Conservation (phyloP, 2,888 invertebrate species). For the Clistopyga incitator region DNA sequence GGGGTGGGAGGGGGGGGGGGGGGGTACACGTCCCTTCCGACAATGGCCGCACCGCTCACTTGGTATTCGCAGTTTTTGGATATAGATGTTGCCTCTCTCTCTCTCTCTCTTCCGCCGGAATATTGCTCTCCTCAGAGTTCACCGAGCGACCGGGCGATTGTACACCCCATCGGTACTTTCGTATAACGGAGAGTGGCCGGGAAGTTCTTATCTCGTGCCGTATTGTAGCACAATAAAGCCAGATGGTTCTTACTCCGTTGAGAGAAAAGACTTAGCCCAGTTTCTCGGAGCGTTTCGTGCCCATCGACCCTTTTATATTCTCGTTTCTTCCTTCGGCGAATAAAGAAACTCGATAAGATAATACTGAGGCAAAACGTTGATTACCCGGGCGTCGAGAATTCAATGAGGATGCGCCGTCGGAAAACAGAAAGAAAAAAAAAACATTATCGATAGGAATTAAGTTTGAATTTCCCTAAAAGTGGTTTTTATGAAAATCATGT, state of each 20-base stretch:
- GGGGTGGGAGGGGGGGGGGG: too few species aligned
- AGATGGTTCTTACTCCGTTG: conserved; percentile 46
- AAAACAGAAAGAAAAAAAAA: neutral
- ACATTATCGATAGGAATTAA: too few species aligned
- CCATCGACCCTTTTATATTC: conserved; percentile 34
- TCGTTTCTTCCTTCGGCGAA: conserved; percentile 7
- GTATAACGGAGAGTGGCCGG: conserved; percentile 40
- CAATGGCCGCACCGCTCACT: conserved; percentile 43
- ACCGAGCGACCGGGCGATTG: conserved; percentile 49
- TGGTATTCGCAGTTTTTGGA: conserved; percentile 54
- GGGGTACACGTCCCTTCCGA: conserved; percentile 51
- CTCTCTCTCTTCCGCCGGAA: conserved; percentile 2
- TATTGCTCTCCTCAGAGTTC: conserved; percentile 35
- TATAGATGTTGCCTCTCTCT: conserved; percentile 14
- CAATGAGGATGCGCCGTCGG: neutral
- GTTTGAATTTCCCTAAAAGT: neutral
- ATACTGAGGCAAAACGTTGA: conserved; percentile 7
- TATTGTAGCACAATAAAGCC: conserved; percentile 60
- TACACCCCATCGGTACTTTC: conserved; percentile 64
- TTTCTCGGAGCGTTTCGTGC: conserved; percentile 24
- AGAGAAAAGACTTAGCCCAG: conserved; percentile 48
- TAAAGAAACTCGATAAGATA: neutral
- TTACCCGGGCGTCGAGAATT: neutral
- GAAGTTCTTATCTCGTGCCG: conserved; percentile 61
- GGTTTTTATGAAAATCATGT: too few species aligned